Evolutionary conservation across 2,797 vertebrate genomes (phyloP), one percentile per base, ranked within the genome.

Genomic region (Balearica regulorum): DNA sequence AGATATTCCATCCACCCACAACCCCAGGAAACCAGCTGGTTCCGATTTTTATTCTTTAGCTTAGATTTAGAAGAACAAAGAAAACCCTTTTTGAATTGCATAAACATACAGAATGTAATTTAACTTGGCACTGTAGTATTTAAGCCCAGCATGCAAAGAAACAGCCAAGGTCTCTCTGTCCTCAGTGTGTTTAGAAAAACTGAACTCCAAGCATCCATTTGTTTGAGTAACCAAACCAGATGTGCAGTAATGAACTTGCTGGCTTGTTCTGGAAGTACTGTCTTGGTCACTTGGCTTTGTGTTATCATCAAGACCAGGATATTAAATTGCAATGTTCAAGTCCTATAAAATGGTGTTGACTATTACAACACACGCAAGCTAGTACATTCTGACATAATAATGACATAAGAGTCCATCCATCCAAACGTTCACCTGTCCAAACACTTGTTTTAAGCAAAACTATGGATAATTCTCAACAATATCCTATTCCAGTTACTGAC

Each of bases 11-110:
- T 75, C 93, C 78, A 83, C 75, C 49, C 87, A 49, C 65, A 87
- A 15, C 51, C 79, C 83, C 53, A 82, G 51, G 77, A 96, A 93
- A 78, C 62, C 96, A 97, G 94, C 90, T 96, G 90, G 95, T 97
- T 96, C 90, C 7, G 20, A 97, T 96, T 97, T 96, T 93, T 96
- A 81, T 92, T 93, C 79, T 94, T 90, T 93, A 92, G 62, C 79
- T 93, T 83, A 79, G 89, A 90, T 92, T 94, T 93, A 86, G 92
- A 96, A 91, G 95, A 95, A 96, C 93, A 97, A 96, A 95, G 95
- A 86, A 94, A 94, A 29, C 35, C 54, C 69, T 81, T 92, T 92
- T 78, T 86, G 57, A 80, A 90, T 73, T 96, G 90, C 72, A 85
- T 90, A 93, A 96, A 97, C 89, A 94, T 86, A 92, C 84, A 93